Percentiles rank a stretch among this genome's conserved stretches.
Evolutionary conservation across 2,888 invertebrate genomes (phyloP).

Genomic region (Rhaphigaster nebulosa): DNA sequence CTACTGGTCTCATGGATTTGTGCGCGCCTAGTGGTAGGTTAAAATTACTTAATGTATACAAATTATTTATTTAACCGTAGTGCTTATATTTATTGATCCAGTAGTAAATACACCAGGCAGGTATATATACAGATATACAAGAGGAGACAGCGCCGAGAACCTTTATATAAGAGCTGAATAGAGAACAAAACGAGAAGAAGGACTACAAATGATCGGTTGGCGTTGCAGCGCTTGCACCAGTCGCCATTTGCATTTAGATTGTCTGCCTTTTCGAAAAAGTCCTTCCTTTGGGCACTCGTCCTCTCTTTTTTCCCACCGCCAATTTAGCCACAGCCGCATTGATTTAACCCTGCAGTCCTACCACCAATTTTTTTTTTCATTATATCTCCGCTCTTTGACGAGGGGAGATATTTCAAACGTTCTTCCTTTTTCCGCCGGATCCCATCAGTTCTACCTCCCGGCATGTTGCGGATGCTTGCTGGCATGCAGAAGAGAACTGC

Average conservation of each 20-base stretch:
- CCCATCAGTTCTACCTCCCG: neutral
- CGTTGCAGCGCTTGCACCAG: neutral
- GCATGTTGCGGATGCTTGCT: neutral
- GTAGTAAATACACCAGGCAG: neutral
- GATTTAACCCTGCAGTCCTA: neutral
- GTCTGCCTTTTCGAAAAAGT: neutral
- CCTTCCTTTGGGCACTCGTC: neutral
- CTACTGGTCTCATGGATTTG: too few relatives aligned
- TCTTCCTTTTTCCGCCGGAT: neutral
- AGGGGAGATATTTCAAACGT: neutral
- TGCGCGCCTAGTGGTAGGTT: too few relatives aligned
- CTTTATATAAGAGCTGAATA: neutral
- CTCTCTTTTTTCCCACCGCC: neutral
- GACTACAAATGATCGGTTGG: neutral
- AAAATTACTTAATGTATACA: too few relatives aligned
- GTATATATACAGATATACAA: neutral
- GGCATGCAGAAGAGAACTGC: neutral
- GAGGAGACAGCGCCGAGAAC: neutral
- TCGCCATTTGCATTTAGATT: conserved; percentile 34
- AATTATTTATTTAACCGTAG: too few relatives aligned
- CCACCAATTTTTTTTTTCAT: neutral
- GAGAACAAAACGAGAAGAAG: neutral
- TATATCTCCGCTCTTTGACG: neutral
- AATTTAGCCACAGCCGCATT: conserved; percentile 6
- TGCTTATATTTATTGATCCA: too few relatives aligned